A percentile compares a stretch with the other conserved stretches of the same genome.
Evolutionary conservation across 2,797 vertebrate genomes (phyloP).

Genomic region (Hemibagrus guttatus): DNA sequence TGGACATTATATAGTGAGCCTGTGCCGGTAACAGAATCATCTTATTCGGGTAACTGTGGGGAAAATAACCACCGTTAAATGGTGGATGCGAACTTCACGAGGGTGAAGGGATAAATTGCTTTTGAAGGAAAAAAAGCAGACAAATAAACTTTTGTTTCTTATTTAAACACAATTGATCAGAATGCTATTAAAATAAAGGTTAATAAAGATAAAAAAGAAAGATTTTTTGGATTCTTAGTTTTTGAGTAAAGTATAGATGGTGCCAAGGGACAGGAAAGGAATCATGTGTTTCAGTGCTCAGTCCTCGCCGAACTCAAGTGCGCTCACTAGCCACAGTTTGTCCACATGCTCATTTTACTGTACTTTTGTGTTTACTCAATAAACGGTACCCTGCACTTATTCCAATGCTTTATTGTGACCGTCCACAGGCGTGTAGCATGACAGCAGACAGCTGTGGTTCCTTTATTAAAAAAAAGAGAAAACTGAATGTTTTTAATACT

Average conservation of each 20-base stretch:
- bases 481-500: not conserved
- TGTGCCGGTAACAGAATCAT: not conserved
- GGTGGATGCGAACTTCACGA: not conserved
- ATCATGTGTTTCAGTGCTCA: not conserved
- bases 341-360: not conserved
- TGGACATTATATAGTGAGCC: slow-evolving; percentile 3
- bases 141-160: too few species aligned
- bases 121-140: not conserved
- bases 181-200: not conserved
- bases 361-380: not conserved
- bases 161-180: not conserved
- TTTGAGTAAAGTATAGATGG: not conserved
- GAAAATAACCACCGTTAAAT: not conserved
- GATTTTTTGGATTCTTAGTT: not conserved
- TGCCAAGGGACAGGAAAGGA: not conserved
- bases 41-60: not conserved
- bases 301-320: not conserved
- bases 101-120: not conserved
- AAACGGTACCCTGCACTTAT: not conserved
- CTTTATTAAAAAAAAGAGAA: too few species aligned
- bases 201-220: not conserved
- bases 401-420: not conserved
- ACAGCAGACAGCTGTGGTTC: not conserved
- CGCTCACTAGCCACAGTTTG: not conserved
- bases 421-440: not conserved